These are phyloP conservation scores for Lottia gigantea DNA, from an alignment of 2,888 invertebrate species.

Conservation along the genomic window DNA sequence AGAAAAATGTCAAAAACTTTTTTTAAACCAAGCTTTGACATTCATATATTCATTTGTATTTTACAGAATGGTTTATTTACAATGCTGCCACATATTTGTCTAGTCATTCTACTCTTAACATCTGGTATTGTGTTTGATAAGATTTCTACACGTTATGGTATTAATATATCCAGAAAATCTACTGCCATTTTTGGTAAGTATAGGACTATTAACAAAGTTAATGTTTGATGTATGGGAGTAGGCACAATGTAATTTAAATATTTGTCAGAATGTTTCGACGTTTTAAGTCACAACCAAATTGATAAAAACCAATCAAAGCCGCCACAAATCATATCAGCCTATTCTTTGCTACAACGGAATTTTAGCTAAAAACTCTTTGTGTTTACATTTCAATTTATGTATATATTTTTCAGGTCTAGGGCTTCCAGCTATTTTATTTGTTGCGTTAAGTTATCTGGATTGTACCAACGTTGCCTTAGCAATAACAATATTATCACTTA, in stretches of 20 bases:
- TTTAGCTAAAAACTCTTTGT: no score
- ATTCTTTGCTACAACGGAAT: no score
- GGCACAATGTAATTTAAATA: not conserved
- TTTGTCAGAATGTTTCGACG: no score
- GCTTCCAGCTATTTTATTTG: constrained; percentile 43
- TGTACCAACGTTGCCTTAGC: constrained; percentile 41
- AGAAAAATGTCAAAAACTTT: no score
- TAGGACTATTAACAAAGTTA: not conserved
- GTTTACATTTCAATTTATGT: not conserved
- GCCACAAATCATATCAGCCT: not conserved
- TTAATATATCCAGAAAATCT: constrained; percentile 22
- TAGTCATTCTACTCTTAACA: constrained; percentile 17
- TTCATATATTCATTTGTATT: not conserved
- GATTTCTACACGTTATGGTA: constrained; percentile 19
- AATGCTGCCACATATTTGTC: constrained; percentile 30
- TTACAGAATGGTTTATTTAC: constrained; percentile 34
- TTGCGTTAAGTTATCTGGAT: constrained; percentile 50
- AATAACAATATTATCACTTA: constrained; percentile 42
- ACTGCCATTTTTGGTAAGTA: constrained; percentile 24
- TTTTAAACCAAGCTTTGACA: no score
- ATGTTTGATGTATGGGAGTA: no score
- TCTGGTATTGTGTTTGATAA: constrained; percentile 28
- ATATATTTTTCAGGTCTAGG: constrained; percentile 39
- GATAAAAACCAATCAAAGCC: no score
- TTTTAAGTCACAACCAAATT: no score